Base-by-base conservation (phyloP, 2,797 vertebrate species). In the Nyctibius grandis region DNA sequence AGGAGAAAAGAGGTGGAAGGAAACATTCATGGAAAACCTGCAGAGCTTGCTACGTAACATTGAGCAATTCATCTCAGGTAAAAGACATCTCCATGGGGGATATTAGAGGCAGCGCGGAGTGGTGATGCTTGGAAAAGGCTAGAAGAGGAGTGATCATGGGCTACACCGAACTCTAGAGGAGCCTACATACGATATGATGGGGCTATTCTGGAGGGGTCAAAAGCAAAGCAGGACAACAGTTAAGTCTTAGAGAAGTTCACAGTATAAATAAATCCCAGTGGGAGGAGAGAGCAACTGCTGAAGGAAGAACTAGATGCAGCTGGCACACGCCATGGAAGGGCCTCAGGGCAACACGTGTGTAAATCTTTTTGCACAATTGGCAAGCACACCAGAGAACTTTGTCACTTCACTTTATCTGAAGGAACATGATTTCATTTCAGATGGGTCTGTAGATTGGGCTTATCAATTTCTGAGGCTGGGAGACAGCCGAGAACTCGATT, bases 401-500 rank as follows among this genome's bases (percentile, higher is more conserved):
- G 89, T 82, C 67, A 65, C 50, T 81, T 86, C 12, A 14, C 42
- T 88, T 87, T 57, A 90, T 95, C 95, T 75, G n/a, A 50, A 88
- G 44, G 68, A 95, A 89, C 36, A 31, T 31, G 68, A 92, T 88
- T 91, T 94, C 61, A 44, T 20, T 83, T 76, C 75, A 96, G 89
- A 84, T 81, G 83, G 89, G 75, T 89, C 69, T 93, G 61, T 44
- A 93, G 95, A 90, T 95, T 92, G 26, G 77, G 26, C 31, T 92
- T 96, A 93, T 95, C 86, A 63, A 80, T 93, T 93, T 96, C 75
- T 92, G 84, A 85, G 64, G 29, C 63, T 91, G 92, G 85, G 81
- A 95, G 68, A 89, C 75, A 86, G 87, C 51, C 89, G 72, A 95
- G 88, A 96, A 85, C 89, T 94, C 4, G 0, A n/a, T 80, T 94